These are phyloP conservation scores for Crocuta crocuta DNA, from an alignment of 2,113 vertebrate genomes.

Conservation along the genomic window DNA sequence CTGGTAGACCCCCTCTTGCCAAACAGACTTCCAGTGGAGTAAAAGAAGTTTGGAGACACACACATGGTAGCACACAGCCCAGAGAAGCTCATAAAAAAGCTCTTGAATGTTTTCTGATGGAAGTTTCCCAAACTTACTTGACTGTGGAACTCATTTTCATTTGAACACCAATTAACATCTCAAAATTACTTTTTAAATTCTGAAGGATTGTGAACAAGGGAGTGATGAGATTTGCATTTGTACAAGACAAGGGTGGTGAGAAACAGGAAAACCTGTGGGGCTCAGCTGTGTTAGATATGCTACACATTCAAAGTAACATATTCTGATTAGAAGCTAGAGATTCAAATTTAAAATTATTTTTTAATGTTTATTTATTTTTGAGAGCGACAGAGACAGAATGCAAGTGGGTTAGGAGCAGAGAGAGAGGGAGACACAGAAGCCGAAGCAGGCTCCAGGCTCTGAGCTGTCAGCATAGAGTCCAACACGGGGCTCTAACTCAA, in stretches of 20 bases:
- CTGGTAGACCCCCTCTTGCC: too few species aligned
- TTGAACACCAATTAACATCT: background rate
- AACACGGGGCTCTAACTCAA: too few species aligned
- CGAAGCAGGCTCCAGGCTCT: too few species aligned
- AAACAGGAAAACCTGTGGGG: background rate
- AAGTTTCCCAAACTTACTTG: background rate
- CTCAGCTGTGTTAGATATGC: background rate
- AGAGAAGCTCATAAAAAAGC: background rate
- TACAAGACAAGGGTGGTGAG: background rate
- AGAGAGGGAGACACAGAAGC: too few species aligned
- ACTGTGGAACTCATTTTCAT: background rate
- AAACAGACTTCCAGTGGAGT: background rate
- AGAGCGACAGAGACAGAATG: too few species aligned
- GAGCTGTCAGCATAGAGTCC: too few species aligned
- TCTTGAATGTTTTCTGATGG: background rate
- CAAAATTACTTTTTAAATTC: background rate
- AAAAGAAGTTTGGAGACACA: background rate
- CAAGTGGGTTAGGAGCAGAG: too few species aligned
- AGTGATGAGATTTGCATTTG: background rate
- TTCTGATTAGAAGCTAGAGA: background rate
- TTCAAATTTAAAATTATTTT: background rate
- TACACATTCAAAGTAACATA: slow-evolving; percentile 7
- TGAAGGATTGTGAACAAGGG: slow-evolving; percentile 15
- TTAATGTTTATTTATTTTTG: too few species aligned
- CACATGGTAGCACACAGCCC: too few species aligned